Evolutionary conservation across 2,888 invertebrate species (phyloP).

Genomic region (Melolontha melolontha): DNA sequence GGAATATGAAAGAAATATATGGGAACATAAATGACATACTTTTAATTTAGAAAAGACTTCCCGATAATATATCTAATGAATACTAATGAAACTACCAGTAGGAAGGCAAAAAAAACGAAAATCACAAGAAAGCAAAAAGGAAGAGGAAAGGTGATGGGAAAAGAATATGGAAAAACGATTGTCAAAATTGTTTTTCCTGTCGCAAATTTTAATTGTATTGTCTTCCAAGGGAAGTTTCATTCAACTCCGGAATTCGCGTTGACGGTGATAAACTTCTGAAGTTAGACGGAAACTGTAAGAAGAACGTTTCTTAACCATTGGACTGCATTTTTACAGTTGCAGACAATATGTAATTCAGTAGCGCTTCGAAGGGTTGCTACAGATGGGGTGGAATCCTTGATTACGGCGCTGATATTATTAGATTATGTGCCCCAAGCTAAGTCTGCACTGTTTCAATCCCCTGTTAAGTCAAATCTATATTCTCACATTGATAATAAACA

Average conservation of each 20-base stretch:
- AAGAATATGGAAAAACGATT: conserved; percentile 43
- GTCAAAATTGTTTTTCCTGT: conserved; percentile 52
- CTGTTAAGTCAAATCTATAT: conserved; percentile 41
- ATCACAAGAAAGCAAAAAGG: conserved; percentile 3
- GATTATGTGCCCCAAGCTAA: conserved; percentile 57
- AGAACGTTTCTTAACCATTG: conserved; percentile 46
- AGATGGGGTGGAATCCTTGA: conserved; percentile 56
- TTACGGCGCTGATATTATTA: conserved; percentile 61
- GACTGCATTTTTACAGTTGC: conserved; percentile 55
- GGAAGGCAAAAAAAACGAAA: neutral
- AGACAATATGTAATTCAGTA: conserved; percentile 55
- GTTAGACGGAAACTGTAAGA: conserved; percentile 49
- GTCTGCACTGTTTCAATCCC: conserved; percentile 41
- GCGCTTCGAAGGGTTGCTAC: conserved; percentile 50
- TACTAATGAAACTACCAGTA: conserved; percentile 33
- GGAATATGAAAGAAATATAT: conserved; percentile 20
- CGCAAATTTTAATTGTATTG: conserved; percentile 54
- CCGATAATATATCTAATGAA: conserved; percentile 33
- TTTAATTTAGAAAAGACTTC: conserved; percentile 33
- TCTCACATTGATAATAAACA: conserved; percentile 48
- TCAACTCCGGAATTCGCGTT: conserved; percentile 52
- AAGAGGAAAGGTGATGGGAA: neutral
- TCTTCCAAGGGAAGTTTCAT: conserved; percentile 51
- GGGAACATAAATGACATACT: conserved; percentile 28
- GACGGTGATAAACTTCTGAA: conserved; percentile 53